Evolutionary conservation across 2,888 invertebrate species (phyloP).

Genomic region (Taenaris catops): DNA sequence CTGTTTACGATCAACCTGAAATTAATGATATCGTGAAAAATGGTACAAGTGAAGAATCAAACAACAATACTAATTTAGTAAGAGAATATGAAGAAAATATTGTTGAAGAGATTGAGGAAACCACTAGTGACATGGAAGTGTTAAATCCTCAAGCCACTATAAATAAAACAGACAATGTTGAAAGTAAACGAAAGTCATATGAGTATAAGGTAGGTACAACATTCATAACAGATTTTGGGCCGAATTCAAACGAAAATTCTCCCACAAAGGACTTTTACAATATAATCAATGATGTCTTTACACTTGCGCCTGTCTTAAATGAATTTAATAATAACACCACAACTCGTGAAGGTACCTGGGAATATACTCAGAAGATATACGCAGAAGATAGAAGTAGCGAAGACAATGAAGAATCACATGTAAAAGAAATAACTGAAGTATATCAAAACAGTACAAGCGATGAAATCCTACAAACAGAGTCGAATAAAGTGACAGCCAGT

Average conservation of each 20-base stretch:
- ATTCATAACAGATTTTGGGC: slow-evolving; percentile 12
- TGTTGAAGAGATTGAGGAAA: not conserved
- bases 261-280: slow-evolving; percentile 2
- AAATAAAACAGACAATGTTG: not conserved
- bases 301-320: not conserved
- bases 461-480: not conserved
- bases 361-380: slow-evolving; percentile 5
- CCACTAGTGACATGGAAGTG: not conserved
- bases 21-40: not conserved
- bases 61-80: not conserved
- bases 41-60: not conserved
- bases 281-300: slow-evolving; percentile 5
- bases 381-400: slow-evolving; percentile 3
- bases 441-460: not conserved
- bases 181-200: slow-evolving; percentile 4
- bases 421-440: not conserved
- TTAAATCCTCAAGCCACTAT: not conserved
- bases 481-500: not conserved
- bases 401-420: not conserved
- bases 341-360: slow-evolving; percentile 1
- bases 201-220: slow-evolving; percentile 1
- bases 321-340: not conserved
- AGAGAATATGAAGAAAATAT: not conserved
- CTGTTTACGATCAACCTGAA: slow-evolving; percentile 23
- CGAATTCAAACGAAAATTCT: slow-evolving; percentile 3